Conservation (phyloP, 2,797 vertebrate species). For the Vultur gryphus region DNA sequence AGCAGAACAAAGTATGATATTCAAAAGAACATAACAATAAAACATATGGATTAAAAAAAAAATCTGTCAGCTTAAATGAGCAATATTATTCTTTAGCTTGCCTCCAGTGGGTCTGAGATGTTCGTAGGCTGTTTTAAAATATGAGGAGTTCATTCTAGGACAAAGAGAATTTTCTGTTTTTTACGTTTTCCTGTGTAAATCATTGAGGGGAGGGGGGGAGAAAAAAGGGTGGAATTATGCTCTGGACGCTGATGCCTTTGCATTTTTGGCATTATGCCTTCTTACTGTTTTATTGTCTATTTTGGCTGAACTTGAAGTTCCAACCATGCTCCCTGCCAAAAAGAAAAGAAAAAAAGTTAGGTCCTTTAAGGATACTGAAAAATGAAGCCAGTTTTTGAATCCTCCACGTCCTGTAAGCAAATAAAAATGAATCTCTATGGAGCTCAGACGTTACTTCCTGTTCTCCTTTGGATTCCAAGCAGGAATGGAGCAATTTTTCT, state of each 20-base stretch:
- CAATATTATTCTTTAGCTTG: constrained; percentile 7
- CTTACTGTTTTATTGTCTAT: constrained; percentile 92
- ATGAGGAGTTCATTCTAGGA: constrained; percentile 86
- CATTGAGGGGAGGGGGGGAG: constrained; percentile 63
- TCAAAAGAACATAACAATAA: constrained; percentile 57
- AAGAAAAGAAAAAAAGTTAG: constrained; percentile 21
- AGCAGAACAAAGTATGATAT: constrained; percentile 50
- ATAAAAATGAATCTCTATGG: constrained; percentile 67
- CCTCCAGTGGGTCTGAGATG: constrained; percentile 46
- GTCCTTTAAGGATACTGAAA: constrained; percentile 74
- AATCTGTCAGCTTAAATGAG: constrained; percentile 38
- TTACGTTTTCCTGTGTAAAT: constrained; percentile 82
- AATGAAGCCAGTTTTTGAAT: constrained; percentile 65
- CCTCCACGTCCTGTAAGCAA: constrained; percentile 67
- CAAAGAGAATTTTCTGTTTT: constrained; percentile 80
- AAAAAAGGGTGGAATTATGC: constrained; percentile 81
- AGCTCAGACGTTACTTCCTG: constrained; percentile 68
- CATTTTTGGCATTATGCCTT: constrained; percentile 87
- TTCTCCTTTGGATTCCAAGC: constrained; percentile 58
- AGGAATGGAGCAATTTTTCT: constrained; percentile 57
- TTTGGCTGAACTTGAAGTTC: constrained; percentile 92
- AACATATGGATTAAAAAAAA: constrained; percentile 50
- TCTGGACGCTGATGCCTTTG: constrained; percentile 79
- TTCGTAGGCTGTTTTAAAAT: constrained; percentile 45
- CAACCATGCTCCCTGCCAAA: constrained; percentile 58